Evolutionary conservation across 2,888 invertebrate species (phyloP).

Genomic region (Pycnomerus fuliginosus): DNA sequence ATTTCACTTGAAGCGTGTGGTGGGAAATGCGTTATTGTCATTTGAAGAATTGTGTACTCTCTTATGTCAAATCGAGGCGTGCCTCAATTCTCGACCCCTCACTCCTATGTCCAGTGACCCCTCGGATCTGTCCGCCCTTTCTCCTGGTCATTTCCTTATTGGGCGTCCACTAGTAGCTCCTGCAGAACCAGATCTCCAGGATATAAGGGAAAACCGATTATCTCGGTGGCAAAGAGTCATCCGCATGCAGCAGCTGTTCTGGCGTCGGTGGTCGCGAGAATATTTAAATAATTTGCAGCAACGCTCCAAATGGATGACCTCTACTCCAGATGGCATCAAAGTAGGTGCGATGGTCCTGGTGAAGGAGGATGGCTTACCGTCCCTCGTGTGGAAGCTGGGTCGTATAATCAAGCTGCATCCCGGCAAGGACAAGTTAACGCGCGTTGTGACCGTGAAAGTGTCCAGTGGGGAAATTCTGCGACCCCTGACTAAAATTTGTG

Average conservation of each 20-base stretch:
- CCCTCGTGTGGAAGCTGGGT: constrained; percentile 10
- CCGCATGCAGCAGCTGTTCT: background rate
- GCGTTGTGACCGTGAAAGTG: constrained; percentile 1
- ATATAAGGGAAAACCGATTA: background rate
- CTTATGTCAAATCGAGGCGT: too few species aligned
- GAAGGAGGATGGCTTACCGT: constrained; percentile 7
- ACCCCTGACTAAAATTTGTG: constrained; percentile 1
- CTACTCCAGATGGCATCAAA: background rate
- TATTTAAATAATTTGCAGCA: constrained; percentile 1
- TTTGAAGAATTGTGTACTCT: too few species aligned
- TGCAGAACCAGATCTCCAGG: background rate
- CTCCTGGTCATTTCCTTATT: too few species aligned
- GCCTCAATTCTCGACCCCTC: too few species aligned
- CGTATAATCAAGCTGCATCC: constrained; percentile 2
- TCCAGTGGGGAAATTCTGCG: constrained; percentile 7
- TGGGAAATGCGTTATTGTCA: too few species aligned
- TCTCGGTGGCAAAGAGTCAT: background rate
- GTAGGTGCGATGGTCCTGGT: constrained; percentile 1
- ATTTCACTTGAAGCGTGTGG: too few species aligned
- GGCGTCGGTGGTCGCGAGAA: constrained; percentile 3
- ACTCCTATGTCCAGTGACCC: too few species aligned
- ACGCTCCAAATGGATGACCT: background rate
- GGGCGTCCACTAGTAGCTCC: too few species aligned
- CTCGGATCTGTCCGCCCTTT: too few species aligned
- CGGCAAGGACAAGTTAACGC: constrained; percentile 2